Evolutionary conservation across 2,888 invertebrate species (phyloP).

Genomic region (Nomada fucata): DNA sequence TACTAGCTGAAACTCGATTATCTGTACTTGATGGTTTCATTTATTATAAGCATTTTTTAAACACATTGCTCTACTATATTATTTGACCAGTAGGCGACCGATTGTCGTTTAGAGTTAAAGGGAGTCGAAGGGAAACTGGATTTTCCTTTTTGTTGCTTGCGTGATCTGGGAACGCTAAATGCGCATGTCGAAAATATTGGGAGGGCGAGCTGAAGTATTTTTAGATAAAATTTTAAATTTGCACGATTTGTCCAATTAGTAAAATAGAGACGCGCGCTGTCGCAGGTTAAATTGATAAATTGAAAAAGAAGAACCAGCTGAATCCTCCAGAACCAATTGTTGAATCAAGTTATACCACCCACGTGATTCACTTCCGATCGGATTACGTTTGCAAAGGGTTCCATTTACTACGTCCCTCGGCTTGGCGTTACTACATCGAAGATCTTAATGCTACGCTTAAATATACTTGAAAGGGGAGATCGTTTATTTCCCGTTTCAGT

Average conservation of each 20-base stretch:
- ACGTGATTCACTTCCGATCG: constrained; percentile 64
- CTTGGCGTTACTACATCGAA: constrained; percentile 18
- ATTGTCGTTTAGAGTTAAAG: no score
- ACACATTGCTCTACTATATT: not conserved
- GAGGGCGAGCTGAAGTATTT: no score
- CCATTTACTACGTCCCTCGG: constrained; percentile 27
- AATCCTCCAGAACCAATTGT: constrained; percentile 67
- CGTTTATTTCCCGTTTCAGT: not conserved
- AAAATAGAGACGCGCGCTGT: no score
- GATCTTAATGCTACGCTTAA: constrained; percentile 27
- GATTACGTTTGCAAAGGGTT: constrained; percentile 41
- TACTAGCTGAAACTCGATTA: constrained; percentile 49
- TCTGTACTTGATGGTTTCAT: constrained; percentile 14
- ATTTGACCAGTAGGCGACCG: no score
- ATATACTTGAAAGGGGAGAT: not conserved
- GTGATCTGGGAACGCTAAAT: no score
- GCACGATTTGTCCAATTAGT: no score
- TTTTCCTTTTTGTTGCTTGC: no score
- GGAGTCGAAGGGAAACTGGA: no score
- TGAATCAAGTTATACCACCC: constrained; percentile 70
- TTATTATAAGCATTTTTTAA: not conserved
- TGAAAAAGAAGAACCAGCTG: constrained; percentile 15
- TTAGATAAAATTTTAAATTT: no score
- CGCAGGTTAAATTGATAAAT: no score
- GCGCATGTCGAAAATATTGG: no score